phyloP scores from a whole-genome alignment of 2,113 vertebrate species.

The Aegotheles bennettii region DNA sequence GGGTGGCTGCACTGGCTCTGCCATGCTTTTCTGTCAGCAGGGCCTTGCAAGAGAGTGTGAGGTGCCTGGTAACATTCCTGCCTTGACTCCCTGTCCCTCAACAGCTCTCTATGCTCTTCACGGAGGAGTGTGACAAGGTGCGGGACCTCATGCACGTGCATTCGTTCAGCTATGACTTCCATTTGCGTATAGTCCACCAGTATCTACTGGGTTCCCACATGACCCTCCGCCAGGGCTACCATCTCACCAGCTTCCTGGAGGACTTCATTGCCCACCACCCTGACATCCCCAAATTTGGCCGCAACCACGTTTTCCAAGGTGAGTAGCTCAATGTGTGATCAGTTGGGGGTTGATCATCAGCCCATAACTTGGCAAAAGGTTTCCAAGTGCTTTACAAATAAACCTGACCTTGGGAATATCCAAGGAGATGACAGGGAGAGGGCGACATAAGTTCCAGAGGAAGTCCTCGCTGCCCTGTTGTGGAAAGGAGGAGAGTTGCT shows the following conservation, averaged over 20 bases:
- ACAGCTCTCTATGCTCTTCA: slow-evolving; percentile 98
- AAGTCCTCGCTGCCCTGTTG: neutral
- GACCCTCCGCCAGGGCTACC: slow-evolving; percentile 92
- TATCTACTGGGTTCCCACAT: slow-evolving; percentile 91
- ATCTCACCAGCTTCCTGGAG: slow-evolving; percentile 92
- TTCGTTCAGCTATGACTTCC: slow-evolving; percentile 98
- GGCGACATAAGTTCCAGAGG: neutral
- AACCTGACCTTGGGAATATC: neutral
- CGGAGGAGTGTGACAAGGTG: slow-evolving; percentile 96
- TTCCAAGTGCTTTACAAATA: neutral
- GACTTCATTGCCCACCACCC: slow-evolving; percentile 94
- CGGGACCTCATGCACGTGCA: slow-evolving; percentile 97
- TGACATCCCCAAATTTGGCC: slow-evolving; percentile 94
- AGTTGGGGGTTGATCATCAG: neutral
- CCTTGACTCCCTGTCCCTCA: neutral
- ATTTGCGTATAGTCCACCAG: slow-evolving; percentile 94
- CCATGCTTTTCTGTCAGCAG: neutral
- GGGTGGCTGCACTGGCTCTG: neutral
- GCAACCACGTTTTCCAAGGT: slow-evolving; percentile 97
- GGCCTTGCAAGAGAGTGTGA: neutral
- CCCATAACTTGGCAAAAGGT: neutral
- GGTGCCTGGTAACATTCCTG: neutral
- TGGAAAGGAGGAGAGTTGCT: neutral
- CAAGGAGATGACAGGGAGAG: neutral
- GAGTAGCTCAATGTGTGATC: neutral